Percentiles rank a stretch among this genome's conserved stretches.
phyloP scores from a whole-genome alignment of 2,888 invertebrate genomes.

The Iphiclides podalirius region DNA sequence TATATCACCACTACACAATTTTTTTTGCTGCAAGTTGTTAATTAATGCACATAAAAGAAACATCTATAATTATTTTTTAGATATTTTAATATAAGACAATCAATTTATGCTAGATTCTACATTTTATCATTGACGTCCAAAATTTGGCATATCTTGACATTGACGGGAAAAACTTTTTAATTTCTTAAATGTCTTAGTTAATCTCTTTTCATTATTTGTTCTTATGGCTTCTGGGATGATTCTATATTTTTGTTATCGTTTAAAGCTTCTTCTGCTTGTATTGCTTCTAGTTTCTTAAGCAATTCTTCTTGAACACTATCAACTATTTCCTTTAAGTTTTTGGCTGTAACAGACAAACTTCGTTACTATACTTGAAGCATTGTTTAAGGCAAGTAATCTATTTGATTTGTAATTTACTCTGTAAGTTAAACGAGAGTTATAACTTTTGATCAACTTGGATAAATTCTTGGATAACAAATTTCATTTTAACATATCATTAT shows the following conservation, averaged over 20 bases:
- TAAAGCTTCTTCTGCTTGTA: constrained; percentile 48
- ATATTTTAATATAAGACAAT: constrained; percentile 19
- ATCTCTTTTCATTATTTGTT: constrained; percentile 21
- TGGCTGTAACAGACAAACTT: no score
- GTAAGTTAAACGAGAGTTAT: no score
- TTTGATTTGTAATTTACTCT: no score
- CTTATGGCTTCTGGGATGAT: constrained; percentile 21
- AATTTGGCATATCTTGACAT: constrained; percentile 8
- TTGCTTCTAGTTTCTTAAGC: constrained; percentile 62
- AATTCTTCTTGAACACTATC: constrained; percentile 71
- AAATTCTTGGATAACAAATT: no score
- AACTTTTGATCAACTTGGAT: no score
- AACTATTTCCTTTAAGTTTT: constrained; percentile 69
- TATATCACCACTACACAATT: background rate
- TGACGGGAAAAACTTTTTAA: constrained; percentile 13
- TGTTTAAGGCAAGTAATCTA: no score
- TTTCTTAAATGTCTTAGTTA: background rate
- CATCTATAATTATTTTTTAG: constrained; percentile 14
- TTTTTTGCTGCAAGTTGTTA: background rate
- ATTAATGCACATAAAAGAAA: constrained; percentile 1
- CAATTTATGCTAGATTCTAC: constrained; percentile 13
- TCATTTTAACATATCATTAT: no score
- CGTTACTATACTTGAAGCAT: no score
- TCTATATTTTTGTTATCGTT: constrained; percentile 27
- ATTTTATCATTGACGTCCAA: constrained; percentile 19